Evolutionary conservation across 2,113 vertebrate genomes (phyloP).

Genomic region (Lagopus leucura): DNA sequence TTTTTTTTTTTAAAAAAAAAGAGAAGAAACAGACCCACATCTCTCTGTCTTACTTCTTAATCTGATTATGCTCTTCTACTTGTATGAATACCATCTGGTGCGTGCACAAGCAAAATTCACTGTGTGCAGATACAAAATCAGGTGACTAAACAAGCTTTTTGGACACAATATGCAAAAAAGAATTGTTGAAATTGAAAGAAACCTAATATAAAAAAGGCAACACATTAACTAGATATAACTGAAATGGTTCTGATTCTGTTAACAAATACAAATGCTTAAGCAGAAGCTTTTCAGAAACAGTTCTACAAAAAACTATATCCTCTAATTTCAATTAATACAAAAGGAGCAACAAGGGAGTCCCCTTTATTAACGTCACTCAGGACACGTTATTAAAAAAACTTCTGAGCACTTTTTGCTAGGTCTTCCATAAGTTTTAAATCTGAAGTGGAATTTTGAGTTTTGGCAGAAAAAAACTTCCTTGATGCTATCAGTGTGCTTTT

Average conservation of each 20-base stretch:
- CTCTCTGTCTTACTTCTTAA: slow-evolving; percentile 57
- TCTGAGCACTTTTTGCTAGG: background rate
- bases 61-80: slow-evolving; percentile 60
- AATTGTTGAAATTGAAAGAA: slow-evolving; percentile 3
- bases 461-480: background rate
- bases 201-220: background rate
- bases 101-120: slow-evolving; percentile 53
- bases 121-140: slow-evolving; percentile 48
- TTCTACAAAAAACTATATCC: background rate
- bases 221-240: background rate
- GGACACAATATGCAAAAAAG: slow-evolving; percentile 34
- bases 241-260: background rate
- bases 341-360: background rate
- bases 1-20: no score
- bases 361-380: background rate
- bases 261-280: background rate
- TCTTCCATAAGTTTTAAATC: background rate
- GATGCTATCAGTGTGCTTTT: background rate
- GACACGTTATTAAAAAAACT: background rate
- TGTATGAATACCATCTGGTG: slow-evolving; percentile 58
- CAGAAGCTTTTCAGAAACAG: slow-evolving; percentile 3
- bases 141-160: slow-evolving; percentile 56
- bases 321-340: background rate
- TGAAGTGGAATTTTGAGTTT: background rate
- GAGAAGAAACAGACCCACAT: slow-evolving; percentile 25